Conservation (phyloP, 2,888 invertebrate species). For the Spisula solida region DNA sequence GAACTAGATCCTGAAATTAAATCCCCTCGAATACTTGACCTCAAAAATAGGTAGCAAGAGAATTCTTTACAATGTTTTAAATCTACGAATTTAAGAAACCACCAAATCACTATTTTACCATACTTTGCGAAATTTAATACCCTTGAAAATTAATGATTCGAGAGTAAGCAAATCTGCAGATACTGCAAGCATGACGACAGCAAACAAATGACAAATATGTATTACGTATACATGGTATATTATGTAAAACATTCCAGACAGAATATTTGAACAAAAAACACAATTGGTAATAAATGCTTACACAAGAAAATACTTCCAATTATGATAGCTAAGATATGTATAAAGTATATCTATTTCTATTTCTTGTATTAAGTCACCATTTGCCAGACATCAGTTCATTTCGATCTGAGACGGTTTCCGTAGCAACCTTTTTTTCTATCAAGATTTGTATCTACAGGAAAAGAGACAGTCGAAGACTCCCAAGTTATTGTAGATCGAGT, state of each 20-base stretch:
- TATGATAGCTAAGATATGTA: neutral
- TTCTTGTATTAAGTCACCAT: conserved; percentile 3
- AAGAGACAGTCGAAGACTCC: neutral
- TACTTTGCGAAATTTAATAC: too few relatives aligned
- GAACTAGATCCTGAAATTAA: too few relatives aligned
- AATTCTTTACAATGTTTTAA: too few relatives aligned
- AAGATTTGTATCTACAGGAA: neutral
- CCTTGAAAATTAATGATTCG: too few relatives aligned
- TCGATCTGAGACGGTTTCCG: conserved; percentile 7
- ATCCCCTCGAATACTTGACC: too few relatives aligned
- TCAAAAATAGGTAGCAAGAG: too few relatives aligned
- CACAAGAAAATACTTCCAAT: neutral
- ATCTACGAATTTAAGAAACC: too few relatives aligned
- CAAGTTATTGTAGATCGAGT: neutral
- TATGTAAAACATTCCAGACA: conserved; percentile 4
- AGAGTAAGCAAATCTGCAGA: too few relatives aligned
- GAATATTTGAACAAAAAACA: neutral
- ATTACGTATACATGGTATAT: neutral
- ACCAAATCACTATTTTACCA: too few relatives aligned
- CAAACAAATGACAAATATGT: neutral
- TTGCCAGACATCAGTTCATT: conserved; percentile 17
- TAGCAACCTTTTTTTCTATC: conserved; percentile 24
- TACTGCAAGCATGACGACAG: neutral
- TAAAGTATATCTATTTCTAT: neutral
- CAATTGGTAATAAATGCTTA: conserved; percentile 12